Percentiles rank a stretch among this genome's conserved stretches.
Conservation (phyloP, 2,888 invertebrate genomes). For the Drosophila tripunctata region DNA sequence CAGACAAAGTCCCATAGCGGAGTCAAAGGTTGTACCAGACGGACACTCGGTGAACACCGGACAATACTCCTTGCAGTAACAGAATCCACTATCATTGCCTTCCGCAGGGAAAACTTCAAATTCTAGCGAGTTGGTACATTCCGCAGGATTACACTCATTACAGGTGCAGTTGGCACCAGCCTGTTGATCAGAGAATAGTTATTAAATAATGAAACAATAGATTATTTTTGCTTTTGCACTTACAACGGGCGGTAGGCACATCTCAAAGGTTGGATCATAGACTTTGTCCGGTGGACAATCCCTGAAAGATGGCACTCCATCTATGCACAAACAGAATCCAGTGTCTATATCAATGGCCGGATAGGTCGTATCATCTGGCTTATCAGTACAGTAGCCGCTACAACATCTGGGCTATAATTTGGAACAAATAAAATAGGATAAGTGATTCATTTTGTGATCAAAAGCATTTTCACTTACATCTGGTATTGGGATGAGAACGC, state of each 20-base stretch:
- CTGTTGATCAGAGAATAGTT: background rate
- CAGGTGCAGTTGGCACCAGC: slow-evolving; percentile 12
- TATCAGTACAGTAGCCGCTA: slow-evolving; percentile 44
- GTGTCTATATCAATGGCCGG: slow-evolving; percentile 39
- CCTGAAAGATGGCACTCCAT: slow-evolving; percentile 33
- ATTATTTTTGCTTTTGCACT: no score
- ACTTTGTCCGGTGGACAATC: slow-evolving; percentile 39
- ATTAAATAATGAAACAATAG: no score
- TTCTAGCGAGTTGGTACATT: slow-evolving; percentile 8
- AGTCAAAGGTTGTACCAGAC: slow-evolving; percentile 40
- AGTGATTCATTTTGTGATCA: no score
- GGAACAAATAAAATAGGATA: no score
- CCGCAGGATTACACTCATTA: slow-evolving; percentile 39
- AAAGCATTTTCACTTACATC: slow-evolving; percentile 60
- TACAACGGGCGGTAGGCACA: slow-evolving; percentile 26
- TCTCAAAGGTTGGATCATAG: slow-evolving; percentile 17
- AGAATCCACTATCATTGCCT: slow-evolving; percentile 54
- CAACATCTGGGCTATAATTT: slow-evolving; percentile 65
- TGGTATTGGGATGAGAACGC: slow-evolving; percentile 36
- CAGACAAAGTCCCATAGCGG: background rate
- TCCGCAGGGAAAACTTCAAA: slow-evolving; percentile 28
- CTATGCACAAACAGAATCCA: slow-evolving; percentile 67
- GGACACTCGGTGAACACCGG: slow-evolving; percentile 48
- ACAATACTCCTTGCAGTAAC: slow-evolving; percentile 54
- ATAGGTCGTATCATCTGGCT: slow-evolving; percentile 36